These are phyloP conservation scores for Pollenia angustigena DNA, from an alignment of 2,888 invertebrate species.

Conservation along the genomic window DNA sequence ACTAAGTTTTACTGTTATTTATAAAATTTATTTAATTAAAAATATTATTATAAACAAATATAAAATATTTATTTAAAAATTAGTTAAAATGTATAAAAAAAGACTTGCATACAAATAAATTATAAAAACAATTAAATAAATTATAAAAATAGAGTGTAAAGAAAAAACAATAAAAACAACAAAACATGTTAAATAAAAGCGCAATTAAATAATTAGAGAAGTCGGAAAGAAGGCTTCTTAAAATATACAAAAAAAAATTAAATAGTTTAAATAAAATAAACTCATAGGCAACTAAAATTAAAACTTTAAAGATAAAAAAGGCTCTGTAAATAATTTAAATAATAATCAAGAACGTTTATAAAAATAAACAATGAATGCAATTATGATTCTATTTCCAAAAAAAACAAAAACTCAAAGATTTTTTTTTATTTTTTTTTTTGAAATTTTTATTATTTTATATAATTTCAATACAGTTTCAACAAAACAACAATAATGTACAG, in stretches of 20 bases:
- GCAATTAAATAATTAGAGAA: slow-evolving; percentile 19
- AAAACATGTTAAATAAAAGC: slow-evolving; percentile 13
- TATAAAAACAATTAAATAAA: slow-evolving; percentile 38
- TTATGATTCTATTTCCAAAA: slow-evolving; percentile 28
- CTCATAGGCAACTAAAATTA: slow-evolving; percentile 9
- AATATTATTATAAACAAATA: slow-evolving; percentile 27
- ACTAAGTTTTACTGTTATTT: not conserved
- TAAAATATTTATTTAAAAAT: slow-evolving; percentile 49
- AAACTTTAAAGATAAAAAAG: slow-evolving; percentile 17
- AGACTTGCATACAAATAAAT: slow-evolving; percentile 70
- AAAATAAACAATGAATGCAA: slow-evolving; percentile 37
- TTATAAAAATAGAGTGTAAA: slow-evolving; percentile 16
- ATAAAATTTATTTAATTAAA: not conserved
- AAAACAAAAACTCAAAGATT: slow-evolving; percentile 4
- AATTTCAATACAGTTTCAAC: slow-evolving; percentile 3
- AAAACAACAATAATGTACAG: slow-evolving; percentile 40
- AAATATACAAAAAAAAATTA: slow-evolving; percentile 33
- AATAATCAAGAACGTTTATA: slow-evolving; percentile 13
- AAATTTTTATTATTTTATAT: not conserved
- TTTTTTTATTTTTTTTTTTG: slow-evolving; percentile 19
- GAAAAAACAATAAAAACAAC: slow-evolving; percentile 13
- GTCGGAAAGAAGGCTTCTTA: slow-evolving; percentile 52
- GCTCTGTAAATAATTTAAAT: slow-evolving; percentile 57
- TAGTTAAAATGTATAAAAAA: slow-evolving; percentile 62
- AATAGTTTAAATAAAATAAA: not conserved